These are phyloP conservation scores for Axis porcinus DNA, from an alignment of 2,113 vertebrate genomes.

Conservation along the genomic window DNA sequence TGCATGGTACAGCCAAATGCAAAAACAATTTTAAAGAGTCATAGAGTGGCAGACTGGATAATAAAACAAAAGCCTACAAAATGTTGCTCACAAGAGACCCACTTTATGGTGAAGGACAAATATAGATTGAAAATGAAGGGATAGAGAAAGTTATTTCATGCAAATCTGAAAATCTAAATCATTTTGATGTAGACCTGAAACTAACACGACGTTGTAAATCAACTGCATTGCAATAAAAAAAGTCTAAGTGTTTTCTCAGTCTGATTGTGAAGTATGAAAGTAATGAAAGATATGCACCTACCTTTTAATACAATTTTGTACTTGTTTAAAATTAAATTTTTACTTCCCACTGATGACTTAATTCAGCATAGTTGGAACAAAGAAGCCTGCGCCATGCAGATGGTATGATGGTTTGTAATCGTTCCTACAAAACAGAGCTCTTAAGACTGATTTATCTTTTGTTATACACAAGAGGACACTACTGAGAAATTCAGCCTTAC, in stretches of 20 bases:
- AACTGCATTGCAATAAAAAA: background rate
- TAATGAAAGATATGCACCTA: background rate
- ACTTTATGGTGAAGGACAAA: background rate
- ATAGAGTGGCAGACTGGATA: background rate
- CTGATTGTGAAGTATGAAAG: background rate
- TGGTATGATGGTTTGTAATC: fast-evolving
- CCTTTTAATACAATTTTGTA: background rate
- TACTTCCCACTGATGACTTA: background rate
- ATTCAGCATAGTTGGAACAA: background rate
- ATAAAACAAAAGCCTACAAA: background rate
- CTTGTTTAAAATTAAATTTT: background rate
- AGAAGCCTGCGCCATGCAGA: background rate
- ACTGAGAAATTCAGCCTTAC: background rate
- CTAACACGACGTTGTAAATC: background rate
- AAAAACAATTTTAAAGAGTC: background rate
- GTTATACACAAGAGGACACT: background rate
- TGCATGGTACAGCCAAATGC: background rate
- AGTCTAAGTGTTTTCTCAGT: background rate
- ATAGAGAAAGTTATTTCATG: background rate
- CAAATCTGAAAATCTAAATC: background rate
- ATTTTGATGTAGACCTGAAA: background rate
- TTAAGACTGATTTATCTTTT: background rate
- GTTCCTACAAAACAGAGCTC: background rate
- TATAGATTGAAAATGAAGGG: background rate
- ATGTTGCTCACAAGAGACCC: background rate